phyloP scores from a whole-genome alignment of 2,797 vertebrate species.

The Darevskia mixta region DNA sequence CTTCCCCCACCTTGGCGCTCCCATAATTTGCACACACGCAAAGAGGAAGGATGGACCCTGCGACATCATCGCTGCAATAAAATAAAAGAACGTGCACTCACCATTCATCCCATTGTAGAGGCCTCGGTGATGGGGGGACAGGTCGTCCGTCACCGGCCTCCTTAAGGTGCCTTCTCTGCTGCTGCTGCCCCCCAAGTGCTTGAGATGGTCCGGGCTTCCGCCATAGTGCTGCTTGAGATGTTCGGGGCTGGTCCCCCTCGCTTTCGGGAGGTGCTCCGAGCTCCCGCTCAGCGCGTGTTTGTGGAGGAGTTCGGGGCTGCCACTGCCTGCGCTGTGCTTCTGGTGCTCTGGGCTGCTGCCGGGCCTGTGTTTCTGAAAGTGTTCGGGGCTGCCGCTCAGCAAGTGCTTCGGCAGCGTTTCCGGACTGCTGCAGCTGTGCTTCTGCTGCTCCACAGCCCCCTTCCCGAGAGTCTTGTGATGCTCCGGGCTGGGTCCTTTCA shows the following conservation, averaged over 20 bases:
- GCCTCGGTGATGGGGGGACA: slow-evolving; percentile 89
- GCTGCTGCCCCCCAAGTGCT: slow-evolving; percentile 80
- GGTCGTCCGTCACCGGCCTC: slow-evolving; percentile 86
- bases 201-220: slow-evolving; percentile 85
- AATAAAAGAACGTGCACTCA: slow-evolving; percentile 76
- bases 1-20: background rate
- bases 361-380: slow-evolving; percentile 88
- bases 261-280: slow-evolving; percentile 90
- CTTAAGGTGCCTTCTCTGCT: slow-evolving; percentile 87
- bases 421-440: slow-evolving; percentile 83
- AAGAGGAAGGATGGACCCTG: background rate
- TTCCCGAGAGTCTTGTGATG: slow-evolving; percentile 86
- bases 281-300: slow-evolving; percentile 84
- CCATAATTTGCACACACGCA: background rate
- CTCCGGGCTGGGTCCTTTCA: slow-evolving; percentile 86
- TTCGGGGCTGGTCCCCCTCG: slow-evolving; percentile 89
- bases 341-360: slow-evolving; percentile 84
- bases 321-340: slow-evolving; percentile 77
- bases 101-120: slow-evolving; percentile 98
- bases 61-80: background rate
- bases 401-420: slow-evolving; percentile 84
- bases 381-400: slow-evolving; percentile 87
- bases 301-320: slow-evolving; percentile 83
- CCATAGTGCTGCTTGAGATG: slow-evolving; percentile 87
- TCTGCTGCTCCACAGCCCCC: slow-evolving; percentile 83